Conservation (phyloP, 1,140 invertebrate species). For the Drosophila sechellia region DNA sequence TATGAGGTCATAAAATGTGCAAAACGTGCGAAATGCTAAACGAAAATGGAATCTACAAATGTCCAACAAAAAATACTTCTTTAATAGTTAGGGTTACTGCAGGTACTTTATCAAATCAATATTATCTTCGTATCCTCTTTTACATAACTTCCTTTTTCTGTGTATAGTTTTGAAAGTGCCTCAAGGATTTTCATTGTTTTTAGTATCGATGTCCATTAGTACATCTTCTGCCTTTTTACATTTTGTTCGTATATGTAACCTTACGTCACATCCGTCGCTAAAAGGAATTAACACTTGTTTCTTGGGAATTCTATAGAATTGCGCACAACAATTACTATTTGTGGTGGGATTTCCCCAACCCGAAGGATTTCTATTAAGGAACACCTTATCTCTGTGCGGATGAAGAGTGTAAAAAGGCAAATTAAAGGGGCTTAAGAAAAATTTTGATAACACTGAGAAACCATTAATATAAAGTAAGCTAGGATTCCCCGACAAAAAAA, state of each 20-base stretch:
- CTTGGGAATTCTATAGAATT: neutral
- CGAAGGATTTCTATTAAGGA: neutral
- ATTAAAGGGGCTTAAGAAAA: neutral
- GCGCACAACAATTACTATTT: neutral
- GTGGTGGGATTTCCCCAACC: neutral
- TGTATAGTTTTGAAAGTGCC: neutral
- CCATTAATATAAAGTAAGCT: too few relatives aligned
- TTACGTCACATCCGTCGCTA: neutral
- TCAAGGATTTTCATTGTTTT: too few relatives aligned
- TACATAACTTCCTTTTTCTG: neutral
- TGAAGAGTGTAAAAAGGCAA: neutral
- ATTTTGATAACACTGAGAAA: neutral
- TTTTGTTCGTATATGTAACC: neutral
- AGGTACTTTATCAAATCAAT: neutral
- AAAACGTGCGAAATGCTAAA: constrained; percentile 68
- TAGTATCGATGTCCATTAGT: too few relatives aligned
- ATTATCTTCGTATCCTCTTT: neutral
- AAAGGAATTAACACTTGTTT: neutral
- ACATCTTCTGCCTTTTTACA: neutral
- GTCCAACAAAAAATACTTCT: constrained; percentile 38
- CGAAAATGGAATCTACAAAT: constrained; percentile 55
- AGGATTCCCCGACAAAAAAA: too few relatives aligned
- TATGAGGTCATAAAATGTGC: constrained; percentile 18
- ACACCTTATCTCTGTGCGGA: neutral
- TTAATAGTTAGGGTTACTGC: neutral